Percentiles rank a stretch among this genome's conserved stretches.
Evolutionary conservation across 1,140 invertebrate species (phyloP).

Genomic region (Solen grandis): DNA sequence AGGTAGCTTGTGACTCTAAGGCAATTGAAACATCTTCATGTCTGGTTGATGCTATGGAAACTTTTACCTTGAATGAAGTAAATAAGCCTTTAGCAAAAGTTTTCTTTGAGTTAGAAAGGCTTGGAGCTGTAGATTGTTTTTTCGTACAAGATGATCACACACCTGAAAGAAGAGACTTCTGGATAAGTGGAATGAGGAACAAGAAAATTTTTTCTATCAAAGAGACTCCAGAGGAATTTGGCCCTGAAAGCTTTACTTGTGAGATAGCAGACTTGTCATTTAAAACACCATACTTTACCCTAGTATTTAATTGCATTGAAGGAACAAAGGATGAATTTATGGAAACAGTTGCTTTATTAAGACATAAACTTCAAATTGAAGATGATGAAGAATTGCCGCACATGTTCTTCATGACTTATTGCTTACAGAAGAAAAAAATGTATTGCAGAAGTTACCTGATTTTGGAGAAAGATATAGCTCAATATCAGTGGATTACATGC

Average conservation of each 20-base stretch:
- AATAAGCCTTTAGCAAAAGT: slow-evolving; percentile 25
- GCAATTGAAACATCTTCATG: slow-evolving; percentile 10
- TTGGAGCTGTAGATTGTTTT: slow-evolving; percentile 23
- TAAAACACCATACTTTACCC: slow-evolving; percentile 27
- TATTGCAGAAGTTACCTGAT: background rate
- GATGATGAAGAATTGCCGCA: slow-evolving; percentile 18
- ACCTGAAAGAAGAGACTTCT: background rate
- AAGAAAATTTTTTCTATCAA: slow-evolving; percentile 10
- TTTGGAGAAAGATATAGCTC: background rate
- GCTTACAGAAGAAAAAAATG: background rate
- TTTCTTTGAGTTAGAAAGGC: slow-evolving; percentile 25
- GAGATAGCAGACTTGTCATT: background rate
- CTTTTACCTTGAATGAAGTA: background rate
- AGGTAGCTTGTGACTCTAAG: slow-evolving; percentile 26
- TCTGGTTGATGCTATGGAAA: slow-evolving; percentile 33
- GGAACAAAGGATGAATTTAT: slow-evolving; percentile 16
- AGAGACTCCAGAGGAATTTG: slow-evolving; percentile 5
- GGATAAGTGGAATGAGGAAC: background rate
- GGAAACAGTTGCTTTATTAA: background rate
- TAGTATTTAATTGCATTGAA: slow-evolving; percentile 12
- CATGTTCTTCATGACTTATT: slow-evolving; percentile 12
- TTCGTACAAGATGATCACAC: background rate
- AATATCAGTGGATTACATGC: slow-evolving; percentile 17
- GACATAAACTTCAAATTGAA: background rate
- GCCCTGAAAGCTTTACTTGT: slow-evolving; percentile 36